Evolutionary conservation across 2,888 invertebrate genomes (phyloP).

Genomic region (Ophioninae sp.): DNA sequence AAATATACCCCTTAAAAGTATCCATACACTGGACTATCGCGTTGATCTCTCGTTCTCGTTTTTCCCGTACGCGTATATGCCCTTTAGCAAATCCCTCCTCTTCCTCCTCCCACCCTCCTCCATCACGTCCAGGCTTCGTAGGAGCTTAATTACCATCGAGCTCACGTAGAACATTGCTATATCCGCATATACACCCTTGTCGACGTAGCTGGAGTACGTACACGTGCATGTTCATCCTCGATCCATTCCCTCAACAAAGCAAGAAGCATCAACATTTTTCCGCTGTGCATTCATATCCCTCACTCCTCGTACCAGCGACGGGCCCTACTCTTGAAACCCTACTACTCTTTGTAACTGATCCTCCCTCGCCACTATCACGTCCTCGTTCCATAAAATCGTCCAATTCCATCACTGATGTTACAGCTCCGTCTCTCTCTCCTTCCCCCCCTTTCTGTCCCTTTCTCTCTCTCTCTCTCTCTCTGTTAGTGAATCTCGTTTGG

Average conservation of each 20-base stretch:
- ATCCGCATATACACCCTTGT: neutral
- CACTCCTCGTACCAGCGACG: neutral
- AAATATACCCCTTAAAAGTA: neutral
- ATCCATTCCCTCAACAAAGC: constrained; percentile 46
- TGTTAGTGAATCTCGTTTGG: neutral
- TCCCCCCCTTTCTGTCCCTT: neutral
- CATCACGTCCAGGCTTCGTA: constrained; percentile 25
- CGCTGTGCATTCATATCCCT: constrained; percentile 12
- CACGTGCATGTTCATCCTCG: constrained; percentile 22
- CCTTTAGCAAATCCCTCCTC: neutral
- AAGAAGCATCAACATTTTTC: constrained; percentile 45
- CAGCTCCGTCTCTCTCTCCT: neutral
- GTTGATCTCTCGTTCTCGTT: constrained; percentile 24
- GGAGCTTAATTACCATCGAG: constrained; percentile 52
- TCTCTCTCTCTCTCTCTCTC: neutral
- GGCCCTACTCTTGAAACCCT: constrained; percentile 1
- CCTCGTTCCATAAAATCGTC: constrained; percentile 39
- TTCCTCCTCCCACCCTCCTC: constrained; percentile 9
- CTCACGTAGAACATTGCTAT: neutral
- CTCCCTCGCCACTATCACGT: constrained; percentile 11
- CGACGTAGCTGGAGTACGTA: neutral
- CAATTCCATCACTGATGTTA: constrained; percentile 10
- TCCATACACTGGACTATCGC: constrained; percentile 22
- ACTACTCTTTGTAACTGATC: constrained; percentile 4
- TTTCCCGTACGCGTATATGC: neutral